Percentiles rank a stretch among this genome's conserved stretches.
phyloP scores from a whole-genome alignment of 1,140 invertebrate species.

The Druon quercuslanigerum region DNA sequence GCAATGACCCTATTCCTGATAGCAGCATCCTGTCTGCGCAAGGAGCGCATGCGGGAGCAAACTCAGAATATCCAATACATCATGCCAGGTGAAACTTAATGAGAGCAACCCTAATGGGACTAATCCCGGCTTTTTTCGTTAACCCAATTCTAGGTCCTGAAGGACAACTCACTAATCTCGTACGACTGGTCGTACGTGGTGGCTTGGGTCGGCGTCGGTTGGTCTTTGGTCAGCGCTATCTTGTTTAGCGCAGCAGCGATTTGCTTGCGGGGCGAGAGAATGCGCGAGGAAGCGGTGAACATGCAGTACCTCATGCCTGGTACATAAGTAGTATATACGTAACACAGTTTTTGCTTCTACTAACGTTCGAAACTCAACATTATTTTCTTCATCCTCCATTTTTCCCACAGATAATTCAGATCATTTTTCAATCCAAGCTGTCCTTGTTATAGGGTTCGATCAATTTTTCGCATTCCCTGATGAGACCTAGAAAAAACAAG shows the following conservation, averaged over 20 bases:
- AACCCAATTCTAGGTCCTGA: constrained; percentile 83
- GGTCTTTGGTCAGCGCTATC: constrained; percentile 90
- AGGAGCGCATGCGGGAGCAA: constrained; percentile 82
- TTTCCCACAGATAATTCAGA: too few relatives aligned
- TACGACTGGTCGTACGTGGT: constrained; percentile 98
- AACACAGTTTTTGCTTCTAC: constrained; percentile 55
- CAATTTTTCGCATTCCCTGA: too few relatives aligned
- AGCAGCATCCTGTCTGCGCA: constrained; percentile 85
- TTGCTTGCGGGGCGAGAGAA: constrained; percentile 92
- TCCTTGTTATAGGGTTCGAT: too few relatives aligned
- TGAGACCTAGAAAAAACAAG: too few relatives aligned
- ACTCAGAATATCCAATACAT: constrained; percentile 90
- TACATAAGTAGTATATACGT: constrained; percentile 74
- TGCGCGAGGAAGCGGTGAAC: constrained; percentile 95
- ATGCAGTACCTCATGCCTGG: constrained; percentile 98
- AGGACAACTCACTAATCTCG: constrained; percentile 88
- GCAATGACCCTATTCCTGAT: constrained; percentile 87
- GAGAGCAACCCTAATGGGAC: constrained; percentile 57
- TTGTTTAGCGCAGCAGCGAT: constrained; percentile 94
- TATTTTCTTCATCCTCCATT: too few relatives aligned
- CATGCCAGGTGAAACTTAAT: constrained; percentile 83
- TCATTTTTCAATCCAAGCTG: too few relatives aligned
- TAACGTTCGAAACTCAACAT: constrained; percentile 35
- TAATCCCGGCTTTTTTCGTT: constrained; percentile 73
- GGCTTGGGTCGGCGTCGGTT: constrained; percentile 94